Conservation (phyloP, 1,140 invertebrate species). For the Nilaparvata lugens region DNA sequence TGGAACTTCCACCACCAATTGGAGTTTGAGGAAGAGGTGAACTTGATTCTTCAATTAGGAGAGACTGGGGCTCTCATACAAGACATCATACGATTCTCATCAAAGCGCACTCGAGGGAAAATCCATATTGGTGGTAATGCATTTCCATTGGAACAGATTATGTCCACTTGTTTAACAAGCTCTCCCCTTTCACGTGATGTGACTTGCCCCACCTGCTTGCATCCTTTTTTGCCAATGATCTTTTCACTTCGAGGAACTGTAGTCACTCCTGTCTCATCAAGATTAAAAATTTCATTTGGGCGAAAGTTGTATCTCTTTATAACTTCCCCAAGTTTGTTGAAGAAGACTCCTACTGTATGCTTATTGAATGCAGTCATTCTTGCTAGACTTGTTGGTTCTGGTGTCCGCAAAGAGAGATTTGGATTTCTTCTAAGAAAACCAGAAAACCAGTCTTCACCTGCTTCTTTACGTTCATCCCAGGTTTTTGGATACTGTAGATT, state of each 20-base stretch:
- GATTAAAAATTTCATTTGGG: constrained; percentile 29
- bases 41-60: no score
- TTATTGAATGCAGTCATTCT: constrained; percentile 31
- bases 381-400: constrained; percentile 32
- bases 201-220: constrained; percentile 36
- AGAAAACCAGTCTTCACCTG: no score
- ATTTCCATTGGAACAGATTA: constrained; percentile 28
- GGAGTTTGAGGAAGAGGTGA: not conserved
- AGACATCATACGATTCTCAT: constrained; percentile 24
- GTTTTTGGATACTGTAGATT: no score
- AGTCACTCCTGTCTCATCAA: constrained; percentile 36
- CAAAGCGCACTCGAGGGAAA: constrained; percentile 28
- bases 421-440: constrained; percentile 29
- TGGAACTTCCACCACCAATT: not conserved
- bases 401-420: constrained; percentile 28
- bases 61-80: constrained; percentile 15
- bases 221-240: constrained; percentile 30
- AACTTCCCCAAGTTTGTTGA: constrained; percentile 23
- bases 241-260: constrained; percentile 34
- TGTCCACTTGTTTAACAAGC: constrained; percentile 33
- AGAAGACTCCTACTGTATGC: constrained; percentile 26
- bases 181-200: constrained; percentile 36
- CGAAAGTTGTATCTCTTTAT: constrained; percentile 7
- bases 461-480: no score
- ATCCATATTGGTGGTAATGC: constrained; percentile 30